These are phyloP conservation scores for Cremastinae sp. DNA, from an alignment of 2,888 invertebrate genomes.

Conservation along the genomic window DNA sequence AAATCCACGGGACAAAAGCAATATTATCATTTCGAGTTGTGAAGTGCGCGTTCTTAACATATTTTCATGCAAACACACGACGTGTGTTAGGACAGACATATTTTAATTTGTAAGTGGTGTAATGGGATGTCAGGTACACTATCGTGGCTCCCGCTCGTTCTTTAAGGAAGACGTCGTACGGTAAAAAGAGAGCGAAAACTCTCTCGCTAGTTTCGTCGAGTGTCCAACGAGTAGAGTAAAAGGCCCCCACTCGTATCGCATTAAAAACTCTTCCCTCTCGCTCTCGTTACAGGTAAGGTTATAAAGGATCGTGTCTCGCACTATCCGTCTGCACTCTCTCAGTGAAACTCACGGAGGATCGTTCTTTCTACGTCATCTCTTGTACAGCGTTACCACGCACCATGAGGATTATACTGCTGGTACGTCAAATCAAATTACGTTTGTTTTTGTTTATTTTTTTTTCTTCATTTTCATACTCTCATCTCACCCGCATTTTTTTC, in stretches of 20 bases:
- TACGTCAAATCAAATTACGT: slow-evolving; percentile 67
- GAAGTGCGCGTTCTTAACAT: too few species aligned
- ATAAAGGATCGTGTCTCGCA: slow-evolving; percentile 78
- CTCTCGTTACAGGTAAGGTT: slow-evolving; percentile 74
- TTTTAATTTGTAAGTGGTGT: neutral
- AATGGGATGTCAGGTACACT: slow-evolving; percentile 11
- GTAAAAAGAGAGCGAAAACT: slow-evolving; percentile 26
- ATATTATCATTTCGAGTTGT: too few species aligned
- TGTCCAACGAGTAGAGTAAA: slow-evolving; percentile 55
- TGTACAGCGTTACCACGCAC: slow-evolving; percentile 65
- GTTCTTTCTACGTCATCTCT: slow-evolving; percentile 68
- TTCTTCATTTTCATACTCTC: too few species aligned
- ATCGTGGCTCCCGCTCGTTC: neutral
- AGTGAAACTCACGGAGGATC: slow-evolving; percentile 78
- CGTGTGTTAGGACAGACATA: neutral
- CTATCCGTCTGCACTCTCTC: slow-evolving; percentile 79
- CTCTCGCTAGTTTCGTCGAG: slow-evolving; percentile 40
- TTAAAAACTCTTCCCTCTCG: slow-evolving; percentile 63
- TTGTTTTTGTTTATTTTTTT: slow-evolving; percentile 1
- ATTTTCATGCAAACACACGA: neutral
- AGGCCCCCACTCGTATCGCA: slow-evolving; percentile 73
- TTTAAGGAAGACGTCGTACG: slow-evolving; percentile 43
- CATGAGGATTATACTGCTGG: slow-evolving; percentile 79
- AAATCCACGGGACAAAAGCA: too few species aligned
- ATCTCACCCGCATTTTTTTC: too few species aligned